A percentile compares a stretch with the other conserved stretches of the same genome.
Conservation (phyloP, 2,888 invertebrate species). For the Drosophila setosimentum region DNA sequence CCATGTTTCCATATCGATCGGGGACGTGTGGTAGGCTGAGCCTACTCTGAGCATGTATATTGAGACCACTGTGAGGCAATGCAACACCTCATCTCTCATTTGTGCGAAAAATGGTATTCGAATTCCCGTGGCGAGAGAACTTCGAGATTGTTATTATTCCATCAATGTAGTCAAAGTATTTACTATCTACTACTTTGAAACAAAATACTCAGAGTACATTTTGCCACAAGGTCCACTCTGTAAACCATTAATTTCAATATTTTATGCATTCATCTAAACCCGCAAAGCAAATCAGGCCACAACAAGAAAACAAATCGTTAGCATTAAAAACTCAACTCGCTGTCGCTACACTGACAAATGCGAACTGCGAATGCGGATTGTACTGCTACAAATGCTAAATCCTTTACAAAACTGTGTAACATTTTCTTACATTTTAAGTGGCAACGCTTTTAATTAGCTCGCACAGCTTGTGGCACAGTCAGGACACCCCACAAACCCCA, state of each 20-base stretch:
- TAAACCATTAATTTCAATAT: conserved; percentile 61
- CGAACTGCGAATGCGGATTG: conserved; percentile 22
- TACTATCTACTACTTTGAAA: neutral
- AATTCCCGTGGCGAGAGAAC: neutral
- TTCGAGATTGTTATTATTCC: neutral
- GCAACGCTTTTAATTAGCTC: conserved; percentile 67
- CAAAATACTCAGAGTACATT: neutral
- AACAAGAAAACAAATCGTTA: conserved; percentile 61
- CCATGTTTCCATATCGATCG: neutral
- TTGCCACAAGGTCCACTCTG: conserved; percentile 11
- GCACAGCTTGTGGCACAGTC: conserved; percentile 24
- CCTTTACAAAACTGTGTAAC: conserved; percentile 58
- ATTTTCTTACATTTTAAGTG: conserved; percentile 69
- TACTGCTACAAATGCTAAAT: conserved; percentile 37
- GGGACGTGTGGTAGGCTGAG: neutral
- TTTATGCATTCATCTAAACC: conserved; percentile 54
- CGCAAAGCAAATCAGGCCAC: conserved; percentile 44
- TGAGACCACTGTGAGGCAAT: neutral
- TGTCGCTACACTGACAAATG: conserved; percentile 15
- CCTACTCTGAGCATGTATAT: neutral
- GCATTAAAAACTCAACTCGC: conserved; percentile 56
- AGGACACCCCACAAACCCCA: neutral
- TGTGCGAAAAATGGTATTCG: neutral
- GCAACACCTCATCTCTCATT: neutral
- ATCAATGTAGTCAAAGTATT: neutral